Evolutionary conservation across 2,888 invertebrate species (phyloP).

Genomic region (Sphecodes monilicornis): DNA sequence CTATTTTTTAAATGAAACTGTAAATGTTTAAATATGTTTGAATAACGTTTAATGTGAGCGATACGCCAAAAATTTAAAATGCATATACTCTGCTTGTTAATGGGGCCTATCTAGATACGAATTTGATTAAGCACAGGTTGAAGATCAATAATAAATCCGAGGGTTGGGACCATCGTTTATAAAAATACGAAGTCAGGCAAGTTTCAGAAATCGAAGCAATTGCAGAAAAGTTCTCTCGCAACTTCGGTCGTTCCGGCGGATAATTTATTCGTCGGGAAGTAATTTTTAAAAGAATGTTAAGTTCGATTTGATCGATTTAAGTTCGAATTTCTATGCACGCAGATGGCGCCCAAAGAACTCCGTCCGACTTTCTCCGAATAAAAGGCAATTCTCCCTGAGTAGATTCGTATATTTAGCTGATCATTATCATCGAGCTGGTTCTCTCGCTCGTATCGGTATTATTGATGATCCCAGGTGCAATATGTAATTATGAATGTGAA

Average conservation of each 20-base stretch:
- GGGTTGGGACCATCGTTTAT: neutral
- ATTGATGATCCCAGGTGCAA: no score
- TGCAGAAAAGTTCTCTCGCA: neutral
- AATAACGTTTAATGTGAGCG: no score
- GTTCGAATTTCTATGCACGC: neutral
- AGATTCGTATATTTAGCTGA: neutral
- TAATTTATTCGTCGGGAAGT: neutral
- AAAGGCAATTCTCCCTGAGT: neutral
- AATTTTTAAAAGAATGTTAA: slow-evolving; percentile 4
- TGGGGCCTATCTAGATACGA: neutral
- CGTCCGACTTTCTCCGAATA: neutral
- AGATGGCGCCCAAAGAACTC: neutral
- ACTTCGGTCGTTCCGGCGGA: neutral
- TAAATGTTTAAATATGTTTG: no score
- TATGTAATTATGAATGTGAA: no score
- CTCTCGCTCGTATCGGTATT: no score
- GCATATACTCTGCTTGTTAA: neutral
- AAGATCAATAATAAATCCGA: neutral
- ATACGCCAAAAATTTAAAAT: no score
- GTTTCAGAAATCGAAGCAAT: neutral
- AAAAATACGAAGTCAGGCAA: neutral
- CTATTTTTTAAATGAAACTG: no score
- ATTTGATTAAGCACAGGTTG: neutral
- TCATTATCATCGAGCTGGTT: no score
- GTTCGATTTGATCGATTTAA: neutral